Percentiles rank a stretch among this genome's conserved stretches.
Evolutionary conservation across 2,888 invertebrate genomes (phyloP).

Genomic region (Pherbina coryleti): DNA sequence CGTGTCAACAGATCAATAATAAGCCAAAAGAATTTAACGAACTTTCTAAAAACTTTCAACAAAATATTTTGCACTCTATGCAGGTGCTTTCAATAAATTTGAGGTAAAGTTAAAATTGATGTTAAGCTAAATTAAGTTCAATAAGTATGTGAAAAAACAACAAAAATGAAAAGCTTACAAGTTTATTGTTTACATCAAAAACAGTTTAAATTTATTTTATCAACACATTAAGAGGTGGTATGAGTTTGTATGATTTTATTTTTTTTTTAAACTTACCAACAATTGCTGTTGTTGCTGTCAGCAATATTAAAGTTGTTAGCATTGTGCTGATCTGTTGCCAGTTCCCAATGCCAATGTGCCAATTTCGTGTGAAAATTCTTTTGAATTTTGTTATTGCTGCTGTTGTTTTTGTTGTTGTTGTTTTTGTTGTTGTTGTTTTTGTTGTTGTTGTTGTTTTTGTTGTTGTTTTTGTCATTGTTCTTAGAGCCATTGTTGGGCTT

Average conservation of each 20-base stretch:
- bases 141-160: too few relatives aligned
- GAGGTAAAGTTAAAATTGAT: too few relatives aligned
- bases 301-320: conserved; percentile 35
- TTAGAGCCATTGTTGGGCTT: neutral
- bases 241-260: neutral
- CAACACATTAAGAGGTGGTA: too few relatives aligned
- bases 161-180: too few relatives aligned
- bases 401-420: conserved; percentile 22
- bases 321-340: conserved; percentile 33
- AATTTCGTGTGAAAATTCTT: conserved; percentile 14
- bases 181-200: too few relatives aligned
- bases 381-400: conserved; percentile 30
- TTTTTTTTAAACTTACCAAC: conserved; percentile 42
- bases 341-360: conserved; percentile 5
- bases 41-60: too few relatives aligned
- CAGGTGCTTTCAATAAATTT: too few relatives aligned
- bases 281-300: conserved; percentile 19
- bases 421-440: neutral
- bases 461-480: neutral
- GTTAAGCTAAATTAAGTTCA: too few relatives aligned
- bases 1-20: too few relatives aligned
- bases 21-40: too few relatives aligned
- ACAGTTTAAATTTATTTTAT: too few relatives aligned
- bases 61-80: too few relatives aligned
- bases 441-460: conserved; percentile 16